phyloP scores from a whole-genome alignment of 2,888 invertebrate species.

The Neoscelio sp. region DNA sequence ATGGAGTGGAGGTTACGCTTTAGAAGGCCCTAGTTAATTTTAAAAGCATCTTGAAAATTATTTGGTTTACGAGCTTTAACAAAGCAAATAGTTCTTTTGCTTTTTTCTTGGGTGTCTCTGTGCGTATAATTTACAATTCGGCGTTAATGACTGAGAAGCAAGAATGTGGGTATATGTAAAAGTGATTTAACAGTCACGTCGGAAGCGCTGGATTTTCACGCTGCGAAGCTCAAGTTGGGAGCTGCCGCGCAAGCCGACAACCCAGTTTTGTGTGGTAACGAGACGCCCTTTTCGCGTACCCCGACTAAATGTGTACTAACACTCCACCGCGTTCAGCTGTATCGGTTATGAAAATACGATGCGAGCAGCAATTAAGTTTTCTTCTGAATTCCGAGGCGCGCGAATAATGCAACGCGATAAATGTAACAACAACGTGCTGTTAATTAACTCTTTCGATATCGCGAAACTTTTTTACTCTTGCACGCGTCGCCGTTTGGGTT shows the following conservation, averaged over 20 bases:
- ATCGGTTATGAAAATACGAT: slow-evolving; percentile 53
- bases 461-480: slow-evolving; percentile 7
- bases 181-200: slow-evolving; percentile 51
- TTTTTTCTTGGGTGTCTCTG: slow-evolving; percentile 3
- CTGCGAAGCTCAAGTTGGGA: slow-evolving; percentile 29
- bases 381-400: slow-evolving; percentile 10
- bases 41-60: too few relatives aligned
- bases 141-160: slow-evolving; percentile 56
- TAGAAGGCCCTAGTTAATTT: too few relatives aligned
- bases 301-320: slow-evolving; percentile 36
- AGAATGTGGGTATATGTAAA: slow-evolving; percentile 53
- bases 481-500: neutral
- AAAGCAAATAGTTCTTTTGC: too few relatives aligned
- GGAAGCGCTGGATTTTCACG: slow-evolving; percentile 57
- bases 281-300: slow-evolving; percentile 44
- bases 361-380: slow-evolving; percentile 43
- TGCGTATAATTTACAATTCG: slow-evolving; percentile 49
- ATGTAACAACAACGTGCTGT: slow-evolving; percentile 18
- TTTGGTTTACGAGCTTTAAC: too few relatives aligned
- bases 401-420: slow-evolving; percentile 10
- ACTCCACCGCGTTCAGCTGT: slow-evolving; percentile 13
- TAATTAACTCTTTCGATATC: slow-evolving; percentile 39
- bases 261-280: slow-evolving; percentile 42
- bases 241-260: slow-evolving; percentile 20
- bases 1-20: too few relatives aligned